Evolutionary conservation across 1,140 invertebrate species (phyloP), one percentile per base, ranked within the genome.

Genomic region (Conus ventricosus): DNA sequence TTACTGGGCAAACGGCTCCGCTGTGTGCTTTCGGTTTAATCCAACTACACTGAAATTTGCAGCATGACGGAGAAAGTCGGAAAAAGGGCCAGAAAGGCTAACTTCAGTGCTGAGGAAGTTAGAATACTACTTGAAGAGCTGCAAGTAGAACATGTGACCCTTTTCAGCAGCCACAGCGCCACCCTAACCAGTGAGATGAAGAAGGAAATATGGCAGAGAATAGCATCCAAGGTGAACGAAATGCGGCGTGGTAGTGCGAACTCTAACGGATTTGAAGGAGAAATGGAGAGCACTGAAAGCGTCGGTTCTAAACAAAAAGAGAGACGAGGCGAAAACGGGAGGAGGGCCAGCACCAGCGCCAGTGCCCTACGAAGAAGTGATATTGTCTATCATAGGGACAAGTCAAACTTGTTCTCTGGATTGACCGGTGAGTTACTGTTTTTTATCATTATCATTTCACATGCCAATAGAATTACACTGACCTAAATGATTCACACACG

Each of bases 331-430:
- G 76, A 78, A 78, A 78, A 78, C 76, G 76, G 76, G n/a, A n/a
- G 76, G 27, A 78, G 76, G 76, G n/a, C 76, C 76, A 23, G 76
- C 76, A 78, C 76, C 76, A 78, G 76, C 76, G 76, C n/a, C 27
- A 78, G 76, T 78, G 76, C 76, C 76, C 76, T 78, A 78, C 76
- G 76, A 78, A 78, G 76, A 78, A 78, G 76, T 78, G 76, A 78
- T 78, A 78, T 78, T n/a, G 76, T 78, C 76, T 78, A 78, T 78
- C 76, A 78, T 78, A 78, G 76, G 76, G 76, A 78, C 27, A 78
- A 78, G n/a, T 78, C 76, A 78, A 78, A 78, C 76, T 78, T 78
- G 76, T 78, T 78, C 76, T 78, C 76, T 78, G 76, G 76, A 78
- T 2, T 78, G 76, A 78, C 76, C 76, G n/a, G 76, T 78, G 76